A percentile compares a stretch with the other conserved stretches of the same genome.
These are phyloP conservation scores for Machimus rusticus DNA, from an alignment of 2,888 invertebrate genomes.

Conservation along the genomic window DNA sequence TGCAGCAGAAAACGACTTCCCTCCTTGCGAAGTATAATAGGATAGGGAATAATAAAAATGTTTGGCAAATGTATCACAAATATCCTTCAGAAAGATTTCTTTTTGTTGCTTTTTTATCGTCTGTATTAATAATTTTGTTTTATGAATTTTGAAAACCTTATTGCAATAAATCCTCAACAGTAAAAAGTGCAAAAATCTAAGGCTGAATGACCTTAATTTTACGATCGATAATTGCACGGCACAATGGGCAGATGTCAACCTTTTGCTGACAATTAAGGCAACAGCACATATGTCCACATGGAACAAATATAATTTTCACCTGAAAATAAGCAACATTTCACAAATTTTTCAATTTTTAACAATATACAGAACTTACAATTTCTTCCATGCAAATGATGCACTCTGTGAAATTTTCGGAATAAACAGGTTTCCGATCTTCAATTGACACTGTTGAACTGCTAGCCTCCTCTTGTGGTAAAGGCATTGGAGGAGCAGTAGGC, in stretches of 20 bases:
- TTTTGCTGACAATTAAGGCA: conserved; percentile 73
- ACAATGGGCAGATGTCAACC: conserved; percentile 78
- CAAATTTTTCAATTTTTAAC: not conserved
- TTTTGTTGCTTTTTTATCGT: not conserved
- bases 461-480: conserved; percentile 49
- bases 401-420: conserved; percentile 66
- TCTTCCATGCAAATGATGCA: conserved; percentile 86
- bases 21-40: conserved; percentile 24
- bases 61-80: conserved; percentile 41
- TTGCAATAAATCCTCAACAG: conserved; percentile 36
- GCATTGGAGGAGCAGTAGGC: conserved; percentile 54
- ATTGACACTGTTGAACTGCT: not conserved
- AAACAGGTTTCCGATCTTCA: not conserved
- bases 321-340: conserved; percentile 60
- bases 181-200: conserved; percentile 40
- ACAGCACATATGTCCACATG: conserved; percentile 88
- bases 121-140: conserved; percentile 15
- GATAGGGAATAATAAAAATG: conserved; percentile 22
- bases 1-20: conserved; percentile 23
- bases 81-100: conserved; percentile 27
- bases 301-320: conserved; percentile 82
- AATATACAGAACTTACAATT: conserved; percentile 64
- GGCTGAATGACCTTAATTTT: conserved; percentile 70
- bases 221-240: conserved; percentile 74
- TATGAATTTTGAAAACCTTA: conserved; percentile 31